Base-by-base conservation (phyloP, 2,888 invertebrate genomes). In the Blera fallax region DNA sequence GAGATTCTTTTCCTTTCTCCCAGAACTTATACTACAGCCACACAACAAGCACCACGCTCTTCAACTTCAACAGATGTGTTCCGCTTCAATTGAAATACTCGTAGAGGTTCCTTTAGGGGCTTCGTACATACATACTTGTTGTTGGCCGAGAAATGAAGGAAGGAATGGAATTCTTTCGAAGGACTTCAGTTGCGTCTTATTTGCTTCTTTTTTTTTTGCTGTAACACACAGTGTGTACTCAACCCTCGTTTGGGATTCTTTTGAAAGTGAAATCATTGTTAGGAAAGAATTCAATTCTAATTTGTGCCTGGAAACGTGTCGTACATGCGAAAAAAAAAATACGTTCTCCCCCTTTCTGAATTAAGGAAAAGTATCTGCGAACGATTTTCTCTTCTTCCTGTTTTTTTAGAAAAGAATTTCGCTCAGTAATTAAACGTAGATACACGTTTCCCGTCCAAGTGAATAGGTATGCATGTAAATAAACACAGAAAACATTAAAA, bases 211-310 rank as follows among this genome's bases (percentile, higher is more conserved):
- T 2, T 24, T 67, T 24, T 34, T 32, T 29, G 16, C 10, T 21
- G 24, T n/a, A n/a, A n/a, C n/a, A 10, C 14, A 24, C 16, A 6
- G 29, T 29, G 16, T 37, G 16, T 40, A n/a, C 40, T 29, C 7
- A 37, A 34, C 65, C 24, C 14, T 7, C 45, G 18, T 45, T 6
- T 5, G 21, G 5, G 11, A 6, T 14, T 48, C 8, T 14, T 21
- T 27, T 67, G 32, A 37, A 65, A 50, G 37, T n/a, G 24, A 37
- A 52, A 37, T 52, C 37, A 16, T 67, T 67, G 67, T 37, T 27
- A 4, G 16, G 34, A 37, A 52, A 27, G 24, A 52, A 67, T 67
- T 52, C 24, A 67, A 67, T 67, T 37, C 10, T 52, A 52, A 67
- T 52, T 52, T 48, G 32, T 40, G 21, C n/a, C 11, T 18, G 10